phyloP scores from a whole-genome alignment of 2,888 invertebrate genomes.

The Dinocampus coccinellae region DNA sequence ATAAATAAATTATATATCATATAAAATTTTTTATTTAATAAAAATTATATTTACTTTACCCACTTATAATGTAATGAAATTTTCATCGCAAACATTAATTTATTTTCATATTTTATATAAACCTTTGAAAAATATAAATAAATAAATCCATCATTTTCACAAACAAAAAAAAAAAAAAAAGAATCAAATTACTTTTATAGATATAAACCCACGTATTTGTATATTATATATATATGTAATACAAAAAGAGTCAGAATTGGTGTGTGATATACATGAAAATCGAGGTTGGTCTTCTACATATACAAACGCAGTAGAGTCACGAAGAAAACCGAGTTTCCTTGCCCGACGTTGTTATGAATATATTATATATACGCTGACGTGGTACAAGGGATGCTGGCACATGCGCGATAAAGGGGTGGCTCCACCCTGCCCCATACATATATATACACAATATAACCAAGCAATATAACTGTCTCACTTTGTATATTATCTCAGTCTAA shows the following conservation, averaged over 20 bases:
- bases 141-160: neutral
- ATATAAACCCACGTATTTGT: neutral
- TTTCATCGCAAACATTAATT: no score
- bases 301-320: slow-evolving; percentile 32
- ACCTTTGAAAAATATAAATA: no score
- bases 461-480: neutral
- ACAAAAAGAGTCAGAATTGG: neutral
- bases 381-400: slow-evolving; percentile 63
- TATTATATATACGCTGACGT: slow-evolving; percentile 56
- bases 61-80: no score
- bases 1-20: no score
- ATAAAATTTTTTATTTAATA: no score
- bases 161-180: no score
- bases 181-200: neutral
- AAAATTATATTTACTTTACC: no score
- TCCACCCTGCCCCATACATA: slow-evolving; percentile 61
- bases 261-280: neutral
- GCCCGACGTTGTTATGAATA: slow-evolving; percentile 59
- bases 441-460: slow-evolving; percentile 31
- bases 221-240: neutral
- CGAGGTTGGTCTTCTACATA: slow-evolving; percentile 17
- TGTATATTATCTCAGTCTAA: slow-evolving; percentile 35
- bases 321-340: slow-evolving; percentile 41
- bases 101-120: no score
- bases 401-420: slow-evolving; percentile 60